Conservation (phyloP, 2,888 invertebrate genomes). For the Xiphydria camelus region DNA sequence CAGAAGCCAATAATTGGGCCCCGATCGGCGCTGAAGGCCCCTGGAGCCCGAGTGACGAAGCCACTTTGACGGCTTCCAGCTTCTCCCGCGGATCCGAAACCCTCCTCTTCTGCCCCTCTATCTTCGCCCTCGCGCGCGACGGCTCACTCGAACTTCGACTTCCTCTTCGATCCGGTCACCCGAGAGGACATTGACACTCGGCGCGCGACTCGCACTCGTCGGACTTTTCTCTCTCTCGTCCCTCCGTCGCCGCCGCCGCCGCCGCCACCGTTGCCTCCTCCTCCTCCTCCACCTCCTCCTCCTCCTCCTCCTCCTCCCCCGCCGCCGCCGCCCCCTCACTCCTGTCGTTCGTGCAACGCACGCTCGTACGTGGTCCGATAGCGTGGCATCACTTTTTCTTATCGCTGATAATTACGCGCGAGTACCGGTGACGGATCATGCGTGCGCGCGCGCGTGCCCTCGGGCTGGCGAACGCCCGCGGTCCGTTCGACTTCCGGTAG, state of each 20-base stretch:
- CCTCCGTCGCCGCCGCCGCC: constrained; percentile 18
- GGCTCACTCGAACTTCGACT: constrained; percentile 15
- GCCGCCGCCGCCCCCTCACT: constrained; percentile 18
- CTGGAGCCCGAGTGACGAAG: constrained; percentile 59
- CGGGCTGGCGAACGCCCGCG: background rate
- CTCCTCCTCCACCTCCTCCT: constrained; percentile 19
- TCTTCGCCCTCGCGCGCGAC: constrained; percentile 15
- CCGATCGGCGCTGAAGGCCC: constrained; percentile 58
- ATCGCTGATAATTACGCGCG: constrained; percentile 17
- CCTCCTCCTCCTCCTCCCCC: constrained; percentile 19
- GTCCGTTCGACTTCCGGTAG: too few species aligned
- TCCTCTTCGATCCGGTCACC: constrained; percentile 5
- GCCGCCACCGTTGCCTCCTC: too few species aligned
- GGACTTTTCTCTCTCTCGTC: constrained; percentile 10
- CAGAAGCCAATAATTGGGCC: constrained; percentile 54
- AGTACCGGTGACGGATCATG: constrained; percentile 1
- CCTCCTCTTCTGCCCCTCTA: constrained; percentile 24
- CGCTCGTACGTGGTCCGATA: constrained; percentile 4
- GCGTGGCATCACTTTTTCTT: constrained; percentile 21
- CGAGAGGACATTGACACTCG: background rate
- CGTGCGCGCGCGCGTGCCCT: background rate
- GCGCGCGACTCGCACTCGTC: background rate
- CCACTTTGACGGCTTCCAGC: constrained; percentile 58
- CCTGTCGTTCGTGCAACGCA: background rate
- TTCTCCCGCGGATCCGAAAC: constrained; percentile 49